Percentiles rank a stretch among this genome's conserved stretches.
Evolutionary conservation across 2,797 vertebrate genomes (phyloP).

Genomic region (Lutjanus argentimaculatus): DNA sequence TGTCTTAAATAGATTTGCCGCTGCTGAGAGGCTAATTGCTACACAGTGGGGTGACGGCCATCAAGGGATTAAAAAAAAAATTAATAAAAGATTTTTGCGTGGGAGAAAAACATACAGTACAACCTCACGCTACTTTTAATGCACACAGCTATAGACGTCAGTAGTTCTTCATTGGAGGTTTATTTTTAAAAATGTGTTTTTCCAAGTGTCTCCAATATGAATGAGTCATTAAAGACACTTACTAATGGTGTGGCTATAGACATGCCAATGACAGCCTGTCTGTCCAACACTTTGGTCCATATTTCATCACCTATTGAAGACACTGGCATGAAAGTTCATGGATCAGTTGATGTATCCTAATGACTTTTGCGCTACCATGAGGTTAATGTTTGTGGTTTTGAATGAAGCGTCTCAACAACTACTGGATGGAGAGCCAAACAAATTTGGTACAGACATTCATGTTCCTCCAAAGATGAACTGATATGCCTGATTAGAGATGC

Average conservation of each 20-base stretch:
- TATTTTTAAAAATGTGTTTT: neutral
- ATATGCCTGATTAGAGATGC: too few relatives aligned
- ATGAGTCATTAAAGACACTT: neutral
- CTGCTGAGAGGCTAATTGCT: conserved; percentile 22
- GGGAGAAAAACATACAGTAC: neutral
- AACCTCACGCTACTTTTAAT: neutral
- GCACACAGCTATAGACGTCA: neutral
- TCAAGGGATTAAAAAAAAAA: neutral
- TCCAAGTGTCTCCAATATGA: neutral
- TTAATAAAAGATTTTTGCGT: neutral
- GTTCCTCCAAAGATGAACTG: neutral
- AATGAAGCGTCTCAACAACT: neutral
- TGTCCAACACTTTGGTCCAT: neutral
- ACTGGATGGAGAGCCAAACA: neutral
- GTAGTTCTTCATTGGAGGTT: neutral
- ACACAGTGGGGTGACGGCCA: neutral
- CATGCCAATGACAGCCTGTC: neutral
- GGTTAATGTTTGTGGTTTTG: neutral
- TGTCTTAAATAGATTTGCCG: neutral
- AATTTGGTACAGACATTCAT: neutral
- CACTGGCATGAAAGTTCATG: neutral
- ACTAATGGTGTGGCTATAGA: neutral
- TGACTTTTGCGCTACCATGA: neutral
- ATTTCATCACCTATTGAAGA: neutral
- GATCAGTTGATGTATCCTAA: neutral